Percentiles rank a stretch among this genome's conserved stretches.
phyloP scores from a whole-genome alignment of 2,113 vertebrate genomes.

The Electrona antarctica region DNA sequence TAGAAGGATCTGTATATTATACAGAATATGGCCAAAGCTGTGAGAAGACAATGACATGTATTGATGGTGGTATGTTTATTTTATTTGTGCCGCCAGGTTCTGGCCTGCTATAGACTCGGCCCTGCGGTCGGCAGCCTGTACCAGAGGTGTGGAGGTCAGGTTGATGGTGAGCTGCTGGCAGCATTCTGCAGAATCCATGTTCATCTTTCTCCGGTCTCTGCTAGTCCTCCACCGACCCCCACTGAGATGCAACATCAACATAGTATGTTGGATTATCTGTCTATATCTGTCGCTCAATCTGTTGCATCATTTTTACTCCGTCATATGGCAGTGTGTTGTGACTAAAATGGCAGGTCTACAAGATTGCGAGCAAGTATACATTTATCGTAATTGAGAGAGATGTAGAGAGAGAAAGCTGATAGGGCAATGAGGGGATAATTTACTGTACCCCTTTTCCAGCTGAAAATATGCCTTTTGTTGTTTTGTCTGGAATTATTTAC shows the following conservation, averaged over 20 bases:
- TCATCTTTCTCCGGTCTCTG: constrained; percentile 83
- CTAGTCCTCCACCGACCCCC: constrained; percentile 68
- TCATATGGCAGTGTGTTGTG: neutral
- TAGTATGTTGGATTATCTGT: constrained; percentile 63
- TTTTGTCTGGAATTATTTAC: too few species aligned
- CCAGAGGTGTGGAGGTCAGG: constrained; percentile 71
- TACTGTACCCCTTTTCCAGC: too few species aligned
- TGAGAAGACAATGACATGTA: too few species aligned
- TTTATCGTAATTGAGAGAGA: too few species aligned
- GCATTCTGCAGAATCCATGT: constrained; percentile 77
- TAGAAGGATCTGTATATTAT: too few species aligned
- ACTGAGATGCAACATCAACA: constrained; percentile 69
- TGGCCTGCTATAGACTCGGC: constrained; percentile 81
- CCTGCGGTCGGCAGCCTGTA: constrained; percentile 76
- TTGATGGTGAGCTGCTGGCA: constrained; percentile 85
- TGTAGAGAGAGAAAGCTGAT: too few species aligned
- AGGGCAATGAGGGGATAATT: too few species aligned
- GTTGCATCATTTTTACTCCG: neutral
- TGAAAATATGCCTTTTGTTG: too few species aligned
- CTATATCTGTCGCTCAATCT: neutral
- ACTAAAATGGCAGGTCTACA: too few species aligned
- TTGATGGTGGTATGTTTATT: neutral
- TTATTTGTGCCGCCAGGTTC: constrained; percentile 65
- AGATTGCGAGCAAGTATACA: too few species aligned
- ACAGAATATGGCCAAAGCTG: too few species aligned